phyloP scores from a whole-genome alignment of 2,113 vertebrate species.

The Mionectes macconnelli region DNA sequence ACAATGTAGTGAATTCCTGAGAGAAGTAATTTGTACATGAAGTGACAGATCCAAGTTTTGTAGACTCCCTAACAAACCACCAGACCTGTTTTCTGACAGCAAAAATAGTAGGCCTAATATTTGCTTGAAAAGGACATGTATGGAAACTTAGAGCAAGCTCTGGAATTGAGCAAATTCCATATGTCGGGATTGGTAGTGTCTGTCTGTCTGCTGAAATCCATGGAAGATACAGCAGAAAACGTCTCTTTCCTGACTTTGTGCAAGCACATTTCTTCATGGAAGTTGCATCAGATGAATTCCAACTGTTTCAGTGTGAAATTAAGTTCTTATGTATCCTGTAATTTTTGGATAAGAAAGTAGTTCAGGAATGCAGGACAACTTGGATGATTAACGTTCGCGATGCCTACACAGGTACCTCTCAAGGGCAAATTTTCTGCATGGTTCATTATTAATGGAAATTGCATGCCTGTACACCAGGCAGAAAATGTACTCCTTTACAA shows the following conservation, averaged over 20 bases:
- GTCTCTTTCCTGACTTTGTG: background rate
- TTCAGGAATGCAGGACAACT: background rate
- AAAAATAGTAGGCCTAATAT: background rate
- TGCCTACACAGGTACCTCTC: background rate
- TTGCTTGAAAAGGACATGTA: background rate
- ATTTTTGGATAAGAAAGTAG: background rate
- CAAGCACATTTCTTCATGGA: background rate
- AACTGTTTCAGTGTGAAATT: background rate
- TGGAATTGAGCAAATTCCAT: background rate
- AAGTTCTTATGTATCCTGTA: background rate
- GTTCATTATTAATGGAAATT: constrained; percentile 37
- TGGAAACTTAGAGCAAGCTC: background rate
- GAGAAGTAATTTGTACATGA: background rate
- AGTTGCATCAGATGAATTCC: background rate
- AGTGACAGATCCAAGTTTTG: background rate
- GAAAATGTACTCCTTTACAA: constrained; percentile 17
- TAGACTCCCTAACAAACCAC: background rate
- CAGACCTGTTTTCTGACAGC: background rate
- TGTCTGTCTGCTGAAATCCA: background rate
- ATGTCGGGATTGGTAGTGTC: background rate
- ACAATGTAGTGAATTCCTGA: background rate
- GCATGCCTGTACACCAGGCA: background rate
- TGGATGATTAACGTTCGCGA: constrained; percentile 19
- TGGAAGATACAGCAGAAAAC: background rate
- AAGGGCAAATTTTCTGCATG: background rate